Evolutionary conservation across 2,113 vertebrate genomes (phyloP), one percentile per base, ranked within the genome.

Genomic region (Melanotaenia duboulayi): DNA sequence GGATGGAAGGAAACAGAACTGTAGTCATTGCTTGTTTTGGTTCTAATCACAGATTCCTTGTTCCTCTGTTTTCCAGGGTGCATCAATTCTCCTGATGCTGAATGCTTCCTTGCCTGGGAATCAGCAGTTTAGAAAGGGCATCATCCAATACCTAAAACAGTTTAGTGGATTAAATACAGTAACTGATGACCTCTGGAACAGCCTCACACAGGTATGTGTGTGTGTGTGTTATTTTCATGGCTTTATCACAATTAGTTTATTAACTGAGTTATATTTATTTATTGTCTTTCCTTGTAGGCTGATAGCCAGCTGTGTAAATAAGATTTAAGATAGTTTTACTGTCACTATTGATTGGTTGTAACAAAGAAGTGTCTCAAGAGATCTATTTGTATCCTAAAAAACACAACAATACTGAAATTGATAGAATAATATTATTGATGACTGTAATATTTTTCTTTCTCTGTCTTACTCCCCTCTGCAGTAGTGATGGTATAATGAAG

Each of bases 51-150:
- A 58, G 25, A 42, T 60, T 17, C 13, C 72, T 24, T 64, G 10
- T 78, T 2, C 4, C 4, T 87, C n/a, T 82, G 20, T 80, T 50
- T 62, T 80, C 0, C 10, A 96, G 98, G 97, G 97, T 8, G 96
- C 97, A 23, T 97, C 97, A 28, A 94, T 99, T 83, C 93, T 99
- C 72, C 87, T 95, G 74, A 99, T 99, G 98, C 85, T 99, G 68
- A 96, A 95, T 48, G 90, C 94, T 20, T 96, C 84, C n/a, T 89
- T 99, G 19, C 82, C 85, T 17, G 91, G 93, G 42, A 93, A 95
- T 8, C 82, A 90, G 11, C 86, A 94, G 67, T 99, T 99, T 87
- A 95, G 87, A 82, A 94, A 95, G 74, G 96, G 95, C 19, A 57
- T 97, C 75, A 89, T 94, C 64, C 65, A 93, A 2, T 99, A 99